Percentiles rank a stretch among this genome's conserved stretches.
These are phyloP conservation scores for Sorex maritimensis DNA, from an alignment of 2,797 vertebrate genomes.

Conservation along the genomic window DNA sequence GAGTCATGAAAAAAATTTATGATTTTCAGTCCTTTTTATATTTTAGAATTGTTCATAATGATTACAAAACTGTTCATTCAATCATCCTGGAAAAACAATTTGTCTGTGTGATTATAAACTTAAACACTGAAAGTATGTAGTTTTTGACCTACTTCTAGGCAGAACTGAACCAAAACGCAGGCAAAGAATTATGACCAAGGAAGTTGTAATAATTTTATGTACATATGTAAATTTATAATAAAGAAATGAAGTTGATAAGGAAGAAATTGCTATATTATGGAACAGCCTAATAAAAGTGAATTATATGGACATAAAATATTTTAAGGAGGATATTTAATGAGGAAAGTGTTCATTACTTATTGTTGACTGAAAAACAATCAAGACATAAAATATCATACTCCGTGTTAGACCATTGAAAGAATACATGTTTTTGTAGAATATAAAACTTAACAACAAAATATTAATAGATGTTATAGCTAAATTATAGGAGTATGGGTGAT, in stretches of 20 bases:
- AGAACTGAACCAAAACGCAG: conserved; percentile 22
- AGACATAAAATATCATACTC: conserved; percentile 44
- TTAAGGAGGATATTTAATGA: conserved; percentile 18
- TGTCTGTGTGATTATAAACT: not conserved
- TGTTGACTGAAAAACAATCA: conserved; percentile 54
- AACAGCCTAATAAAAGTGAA: not conserved
- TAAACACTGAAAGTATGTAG: conserved; percentile 20
- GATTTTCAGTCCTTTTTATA: conserved; percentile 7
- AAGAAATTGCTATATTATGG: conserved; percentile 23
- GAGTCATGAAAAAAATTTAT: not conserved
- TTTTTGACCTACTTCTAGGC: conserved; percentile 34
- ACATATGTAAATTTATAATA: not conserved
- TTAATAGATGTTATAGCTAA: conserved; percentile 19
- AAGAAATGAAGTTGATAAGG: conserved; percentile 58
- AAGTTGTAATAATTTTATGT: conserved; percentile 43
- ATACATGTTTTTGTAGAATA: conserved; percentile 15
- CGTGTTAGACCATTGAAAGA: conserved; percentile 29
- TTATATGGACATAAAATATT: conserved; percentile 21
- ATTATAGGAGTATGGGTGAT: not conserved
- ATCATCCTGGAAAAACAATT: conserved; percentile 25
- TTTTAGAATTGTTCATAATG: conserved; percentile 32
- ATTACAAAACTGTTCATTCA: conserved; percentile 3
- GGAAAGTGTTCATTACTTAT: conserved; percentile 57
- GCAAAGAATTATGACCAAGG: conserved; percentile 15
- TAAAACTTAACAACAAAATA: conserved; percentile 48